A percentile compares a stretch with the other conserved stretches of the same genome.
Conservation (phyloP, 2,888 invertebrate species). For the Matsumyia berberina region DNA sequence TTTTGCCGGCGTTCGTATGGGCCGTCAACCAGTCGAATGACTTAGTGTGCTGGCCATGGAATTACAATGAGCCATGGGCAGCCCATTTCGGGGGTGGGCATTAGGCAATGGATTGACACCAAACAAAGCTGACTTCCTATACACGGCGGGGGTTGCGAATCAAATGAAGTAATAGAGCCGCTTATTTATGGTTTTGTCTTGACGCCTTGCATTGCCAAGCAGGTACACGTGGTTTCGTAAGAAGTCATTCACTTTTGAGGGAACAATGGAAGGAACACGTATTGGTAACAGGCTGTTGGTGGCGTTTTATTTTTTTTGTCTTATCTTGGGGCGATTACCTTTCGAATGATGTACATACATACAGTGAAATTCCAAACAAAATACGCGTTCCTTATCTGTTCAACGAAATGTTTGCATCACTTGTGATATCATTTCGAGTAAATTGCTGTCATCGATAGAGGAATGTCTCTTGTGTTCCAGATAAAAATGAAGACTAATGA, state of each 20-base stretch:
- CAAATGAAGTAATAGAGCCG: slow-evolving; percentile 23
- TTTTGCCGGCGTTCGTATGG: slow-evolving; percentile 3
- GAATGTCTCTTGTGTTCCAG: not conserved
- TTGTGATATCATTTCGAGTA: not conserved
- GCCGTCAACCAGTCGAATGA: slow-evolving; percentile 25
- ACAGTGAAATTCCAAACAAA: slow-evolving; percentile 27
- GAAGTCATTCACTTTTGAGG: slow-evolving; percentile 57
- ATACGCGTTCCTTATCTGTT: slow-evolving; percentile 41
- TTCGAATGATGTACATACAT: slow-evolving; percentile 4
- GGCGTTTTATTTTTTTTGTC: slow-evolving; percentile 22
- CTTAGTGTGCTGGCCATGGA: slow-evolving; percentile 45
- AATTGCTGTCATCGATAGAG: slow-evolving; percentile 15
- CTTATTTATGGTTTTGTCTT: slow-evolving; percentile 5
- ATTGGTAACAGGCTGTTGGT: slow-evolving; percentile 23
- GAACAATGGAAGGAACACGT: slow-evolving; percentile 14
- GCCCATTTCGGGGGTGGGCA: slow-evolving; percentile 55
- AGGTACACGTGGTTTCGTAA: slow-evolving; percentile 46
- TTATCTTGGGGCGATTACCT: slow-evolving; percentile 57
- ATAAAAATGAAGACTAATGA: not conserved
- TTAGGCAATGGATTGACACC: slow-evolving; percentile 68
- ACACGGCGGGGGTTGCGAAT: slow-evolving; percentile 26
- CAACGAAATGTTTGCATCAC: slow-evolving; percentile 51
- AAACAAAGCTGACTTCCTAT: slow-evolving; percentile 53
- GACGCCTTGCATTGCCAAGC: slow-evolving; percentile 15
- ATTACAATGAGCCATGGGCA: slow-evolving; percentile 62